Conservation (phyloP, 2,888 invertebrate genomes). For the Rhogogaster chlorosoma region DNA sequence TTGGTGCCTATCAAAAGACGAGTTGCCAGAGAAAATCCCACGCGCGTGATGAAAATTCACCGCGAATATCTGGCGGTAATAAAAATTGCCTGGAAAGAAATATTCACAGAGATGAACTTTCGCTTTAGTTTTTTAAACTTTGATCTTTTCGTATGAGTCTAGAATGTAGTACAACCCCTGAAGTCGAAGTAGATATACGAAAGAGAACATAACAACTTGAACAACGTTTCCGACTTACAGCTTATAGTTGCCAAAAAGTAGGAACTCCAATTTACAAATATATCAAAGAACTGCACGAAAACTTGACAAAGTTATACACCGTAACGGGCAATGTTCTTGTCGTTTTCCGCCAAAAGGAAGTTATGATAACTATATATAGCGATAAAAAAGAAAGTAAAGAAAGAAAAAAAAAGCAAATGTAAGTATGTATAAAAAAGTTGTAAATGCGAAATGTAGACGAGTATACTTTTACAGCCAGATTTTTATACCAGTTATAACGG, state of each 20-base stretch:
- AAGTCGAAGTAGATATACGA: not conserved
- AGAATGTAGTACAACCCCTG: not conserved
- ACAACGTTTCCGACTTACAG: not conserved
- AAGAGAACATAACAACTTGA: not conserved
- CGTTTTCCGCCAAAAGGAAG: not conserved
- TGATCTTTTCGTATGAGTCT: not conserved
- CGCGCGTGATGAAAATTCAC: not conserved
- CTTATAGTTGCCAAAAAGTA: not conserved
- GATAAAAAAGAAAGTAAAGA: not conserved
- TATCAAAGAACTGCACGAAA: not conserved
- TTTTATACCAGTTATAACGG: slow-evolving; percentile 8
- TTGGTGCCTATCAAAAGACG: not conserved
- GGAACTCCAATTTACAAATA: not conserved
- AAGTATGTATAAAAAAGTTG: not conserved
- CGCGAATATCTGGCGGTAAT: not conserved
- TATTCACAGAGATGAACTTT: not conserved
- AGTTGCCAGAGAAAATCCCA: not conserved
- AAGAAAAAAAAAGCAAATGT: not conserved
- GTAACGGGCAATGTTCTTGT: not conserved
- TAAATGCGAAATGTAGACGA: not conserved
- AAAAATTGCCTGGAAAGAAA: not conserved
- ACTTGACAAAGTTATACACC: not conserved
- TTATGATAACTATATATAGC: not conserved
- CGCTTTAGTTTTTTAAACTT: not conserved
- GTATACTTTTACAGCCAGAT: not conserved